Percentiles rank a stretch among this genome's conserved stretches.
Evolutionary conservation across 2,888 invertebrate genomes (phyloP).

Genomic region (Meteorus colon): DNA sequence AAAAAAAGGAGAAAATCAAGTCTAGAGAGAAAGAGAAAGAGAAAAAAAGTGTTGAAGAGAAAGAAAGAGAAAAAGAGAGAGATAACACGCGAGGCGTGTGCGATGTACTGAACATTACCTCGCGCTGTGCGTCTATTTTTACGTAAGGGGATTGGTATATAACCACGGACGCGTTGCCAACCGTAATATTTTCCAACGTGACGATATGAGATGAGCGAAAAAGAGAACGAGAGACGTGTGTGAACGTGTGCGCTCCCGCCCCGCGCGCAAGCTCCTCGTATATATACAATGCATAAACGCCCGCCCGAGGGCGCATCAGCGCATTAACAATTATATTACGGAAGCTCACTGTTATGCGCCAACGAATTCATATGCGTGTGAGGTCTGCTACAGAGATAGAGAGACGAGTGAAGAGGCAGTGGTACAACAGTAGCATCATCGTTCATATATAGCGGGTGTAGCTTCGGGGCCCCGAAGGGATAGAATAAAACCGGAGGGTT

Average conservation of each 20-base stretch:
- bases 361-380: slow-evolving; percentile 68
- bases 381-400: slow-evolving; percentile 44
- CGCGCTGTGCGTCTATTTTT: slow-evolving; percentile 64
- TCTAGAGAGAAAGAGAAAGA: slow-evolving; percentile 62
- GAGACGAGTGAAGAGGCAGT: slow-evolving; percentile 14
- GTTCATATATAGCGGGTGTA: neutral
- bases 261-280: slow-evolving; percentile 39
- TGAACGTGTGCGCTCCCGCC: neutral
- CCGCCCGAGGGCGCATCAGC: slow-evolving; percentile 67
- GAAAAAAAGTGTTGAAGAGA: slow-evolving; percentile 37
- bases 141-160: slow-evolving; percentile 52
- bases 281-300: slow-evolving; percentile 64
- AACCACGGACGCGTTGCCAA: slow-evolving; percentile 56
- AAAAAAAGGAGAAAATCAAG: slow-evolving; percentile 53
- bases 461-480: slow-evolving; percentile 20
- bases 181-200: slow-evolving; percentile 51
- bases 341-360: slow-evolving; percentile 68
- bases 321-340: slow-evolving; percentile 72
- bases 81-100: slow-evolving; percentile 76
- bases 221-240: slow-evolving; percentile 21
- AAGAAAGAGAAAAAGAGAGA: slow-evolving; percentile 64
- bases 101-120: slow-evolving; percentile 65
- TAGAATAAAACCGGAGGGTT: slow-evolving; percentile 25
- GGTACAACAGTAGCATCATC: slow-evolving; percentile 24
- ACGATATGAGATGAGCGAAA: slow-evolving; percentile 31